Percentiles rank a stretch among this genome's conserved stretches.
phyloP scores from a whole-genome alignment of 2,113 vertebrate species.

The Marmota flaviventris region DNA sequence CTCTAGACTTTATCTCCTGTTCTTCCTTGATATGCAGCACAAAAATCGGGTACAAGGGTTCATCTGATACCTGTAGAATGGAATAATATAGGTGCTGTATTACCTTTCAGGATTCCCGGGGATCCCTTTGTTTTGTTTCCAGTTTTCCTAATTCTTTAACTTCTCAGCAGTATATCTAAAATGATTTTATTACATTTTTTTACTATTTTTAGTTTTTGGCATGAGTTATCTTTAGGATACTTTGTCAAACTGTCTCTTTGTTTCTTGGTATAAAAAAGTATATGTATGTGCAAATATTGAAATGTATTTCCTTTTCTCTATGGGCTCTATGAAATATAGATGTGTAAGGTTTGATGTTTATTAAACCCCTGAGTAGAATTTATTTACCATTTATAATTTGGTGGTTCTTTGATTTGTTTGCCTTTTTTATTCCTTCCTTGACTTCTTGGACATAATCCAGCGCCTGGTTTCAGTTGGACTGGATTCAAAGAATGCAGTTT shows the following conservation, averaged over 20 bases:
- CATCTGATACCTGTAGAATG: not conserved
- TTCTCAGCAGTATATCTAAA: not conserved
- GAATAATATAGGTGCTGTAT: not conserved
- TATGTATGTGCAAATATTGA: not conserved
- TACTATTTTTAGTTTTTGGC: slow-evolving; percentile 41
- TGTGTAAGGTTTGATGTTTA: slow-evolving; percentile 9
- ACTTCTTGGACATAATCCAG: slow-evolving; percentile 86
- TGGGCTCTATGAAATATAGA: slow-evolving; percentile 17
- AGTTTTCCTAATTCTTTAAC: slow-evolving; percentile 46
- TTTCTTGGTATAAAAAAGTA: slow-evolving; percentile 25
- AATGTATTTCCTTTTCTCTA: not conserved
- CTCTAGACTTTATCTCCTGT: not conserved
- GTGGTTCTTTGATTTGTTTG: slow-evolving; percentile 68
- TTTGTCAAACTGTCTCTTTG: not conserved
- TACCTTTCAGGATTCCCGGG: not conserved
- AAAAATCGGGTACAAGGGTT: not conserved
- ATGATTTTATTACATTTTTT: slow-evolving; percentile 56
- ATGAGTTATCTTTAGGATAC: not conserved
- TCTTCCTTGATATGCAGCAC: not conserved
- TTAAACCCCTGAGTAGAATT: slow-evolving; percentile 11
- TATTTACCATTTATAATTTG: slow-evolving; percentile 63
- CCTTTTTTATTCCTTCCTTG: slow-evolving; percentile 70
- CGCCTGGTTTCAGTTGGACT: slow-evolving; percentile 98
- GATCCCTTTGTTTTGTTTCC: slow-evolving; percentile 52
- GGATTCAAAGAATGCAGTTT: slow-evolving; percentile 99